Conservation (phyloP, 2,888 invertebrate species). For the Tiliacea citrago region DNA sequence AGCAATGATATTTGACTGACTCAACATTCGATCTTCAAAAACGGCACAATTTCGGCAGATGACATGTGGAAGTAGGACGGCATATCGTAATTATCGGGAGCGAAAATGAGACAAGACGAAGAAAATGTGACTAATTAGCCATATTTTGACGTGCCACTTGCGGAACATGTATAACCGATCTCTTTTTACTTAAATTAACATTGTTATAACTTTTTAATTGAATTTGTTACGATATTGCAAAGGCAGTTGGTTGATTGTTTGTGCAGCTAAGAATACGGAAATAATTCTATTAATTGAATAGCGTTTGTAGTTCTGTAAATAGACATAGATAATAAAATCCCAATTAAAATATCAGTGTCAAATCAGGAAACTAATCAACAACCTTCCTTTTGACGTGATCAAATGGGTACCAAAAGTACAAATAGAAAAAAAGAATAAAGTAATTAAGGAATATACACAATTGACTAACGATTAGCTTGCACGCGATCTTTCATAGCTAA, state of each 20-base stretch:
- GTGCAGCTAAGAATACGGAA: conserved; percentile 16
- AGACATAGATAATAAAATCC: not conserved
- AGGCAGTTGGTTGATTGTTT: not conserved
- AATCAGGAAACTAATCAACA: conserved; percentile 28
- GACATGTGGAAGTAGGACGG: no score
- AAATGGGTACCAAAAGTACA: conserved; percentile 25
- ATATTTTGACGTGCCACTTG: no score
- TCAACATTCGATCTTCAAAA: no score
- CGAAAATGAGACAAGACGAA: no score
- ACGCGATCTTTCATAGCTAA: conserved; percentile 51
- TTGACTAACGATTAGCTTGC: conserved; percentile 22
- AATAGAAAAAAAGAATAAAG: conserved; percentile 34
- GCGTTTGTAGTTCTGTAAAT: conserved; percentile 17
- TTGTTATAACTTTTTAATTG: no score
- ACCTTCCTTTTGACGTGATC: conserved; percentile 36
- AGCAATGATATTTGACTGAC: no score
- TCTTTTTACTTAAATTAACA: no score
- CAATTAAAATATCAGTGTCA: conserved; percentile 30
- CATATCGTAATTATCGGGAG: no score
- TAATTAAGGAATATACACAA: conserved; percentile 43
- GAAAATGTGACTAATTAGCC: no score
- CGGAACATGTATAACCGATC: no score
- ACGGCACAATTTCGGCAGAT: no score
- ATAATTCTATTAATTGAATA: not conserved
- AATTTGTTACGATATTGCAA: not conserved